These are phyloP conservation scores for Ditula angustiorana DNA, from an alignment of 2,888 invertebrate species.

Conservation along the genomic window DNA sequence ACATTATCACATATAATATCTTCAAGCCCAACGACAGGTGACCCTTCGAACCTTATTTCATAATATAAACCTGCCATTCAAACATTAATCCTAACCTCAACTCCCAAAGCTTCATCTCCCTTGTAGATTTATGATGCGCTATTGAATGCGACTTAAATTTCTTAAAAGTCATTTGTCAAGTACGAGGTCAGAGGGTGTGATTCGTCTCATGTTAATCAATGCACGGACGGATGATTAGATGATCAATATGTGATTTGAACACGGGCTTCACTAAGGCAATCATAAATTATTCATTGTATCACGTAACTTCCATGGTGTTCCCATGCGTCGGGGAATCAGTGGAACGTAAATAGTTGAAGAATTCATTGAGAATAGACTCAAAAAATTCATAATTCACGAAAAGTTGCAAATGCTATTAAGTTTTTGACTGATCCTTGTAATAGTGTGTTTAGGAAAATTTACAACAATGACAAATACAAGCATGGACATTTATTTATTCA, in stretches of 20 bases:
- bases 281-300: conserved; percentile 37
- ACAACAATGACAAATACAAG: too few relatives aligned
- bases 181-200: conserved; percentile 69
- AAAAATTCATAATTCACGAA: too few relatives aligned
- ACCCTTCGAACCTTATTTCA: conserved; percentile 30
- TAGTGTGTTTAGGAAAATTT: too few relatives aligned
- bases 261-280: conserved; percentile 21
- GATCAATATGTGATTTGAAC: conserved; percentile 59
- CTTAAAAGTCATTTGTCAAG: conserved; percentile 72
- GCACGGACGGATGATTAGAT: conserved; percentile 60
- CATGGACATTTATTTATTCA: too few relatives aligned
- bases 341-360: background rate
- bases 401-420: too few relatives aligned
- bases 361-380: too few relatives aligned
- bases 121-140: background rate
- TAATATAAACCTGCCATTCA: background rate
- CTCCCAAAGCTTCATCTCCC: background rate
- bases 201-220: conserved; percentile 73
- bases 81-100: background rate
- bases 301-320: conserved; percentile 29
- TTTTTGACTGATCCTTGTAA: too few relatives aligned
- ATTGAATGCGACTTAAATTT: conserved; percentile 49
- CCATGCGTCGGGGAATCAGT: conserved; percentile 17
- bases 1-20: conserved; percentile 26
- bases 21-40: conserved; percentile 30